A percentile compares a stretch with the other conserved stretches of the same genome.
Conservation (phyloP, 2,113 vertebrate species). For the Arizona elegans region DNA sequence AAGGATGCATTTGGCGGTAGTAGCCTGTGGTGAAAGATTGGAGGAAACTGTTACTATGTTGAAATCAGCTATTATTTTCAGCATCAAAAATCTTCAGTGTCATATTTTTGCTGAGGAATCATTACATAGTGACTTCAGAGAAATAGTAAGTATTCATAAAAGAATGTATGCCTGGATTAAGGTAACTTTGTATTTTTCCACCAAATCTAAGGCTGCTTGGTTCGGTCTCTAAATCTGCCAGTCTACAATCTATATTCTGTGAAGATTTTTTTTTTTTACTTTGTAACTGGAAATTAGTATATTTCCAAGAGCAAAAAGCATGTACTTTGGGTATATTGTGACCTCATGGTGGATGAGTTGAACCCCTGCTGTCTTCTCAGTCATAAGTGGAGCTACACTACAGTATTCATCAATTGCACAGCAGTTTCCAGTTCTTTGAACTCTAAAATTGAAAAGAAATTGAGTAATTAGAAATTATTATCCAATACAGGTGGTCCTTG, state of each 20-base stretch:
- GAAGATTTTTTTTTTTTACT: not conserved
- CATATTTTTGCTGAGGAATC: conserved; percentile 93
- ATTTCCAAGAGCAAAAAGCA: not conserved
- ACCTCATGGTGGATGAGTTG: not conserved
- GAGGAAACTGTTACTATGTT: conserved; percentile 90
- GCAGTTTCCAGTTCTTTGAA: not conserved
- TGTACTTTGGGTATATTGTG: not conserved
- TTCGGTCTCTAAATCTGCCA: not conserved
- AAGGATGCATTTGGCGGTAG: conserved; percentile 87
- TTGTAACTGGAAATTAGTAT: not conserved
- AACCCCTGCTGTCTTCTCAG: not conserved
- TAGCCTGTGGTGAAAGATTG: conserved; percentile 88
- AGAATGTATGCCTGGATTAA: conserved; percentile 12
- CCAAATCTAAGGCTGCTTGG: not conserved
- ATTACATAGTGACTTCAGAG: conserved; percentile 79
- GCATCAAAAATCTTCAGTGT: conserved; percentile 75
- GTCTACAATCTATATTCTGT: not conserved
- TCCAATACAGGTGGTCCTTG: too few relatives aligned
- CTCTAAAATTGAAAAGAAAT: not conserved
- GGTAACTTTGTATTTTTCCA: not conserved
- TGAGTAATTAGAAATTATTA: not conserved
- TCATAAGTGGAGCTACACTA: not conserved
- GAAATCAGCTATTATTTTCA: conserved; percentile 87
- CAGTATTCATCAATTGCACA: not conserved
- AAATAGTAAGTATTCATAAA: conserved; percentile 74